Conservation (phyloP, 2,113 vertebrate genomes). For the Perccottus glenii region DNA sequence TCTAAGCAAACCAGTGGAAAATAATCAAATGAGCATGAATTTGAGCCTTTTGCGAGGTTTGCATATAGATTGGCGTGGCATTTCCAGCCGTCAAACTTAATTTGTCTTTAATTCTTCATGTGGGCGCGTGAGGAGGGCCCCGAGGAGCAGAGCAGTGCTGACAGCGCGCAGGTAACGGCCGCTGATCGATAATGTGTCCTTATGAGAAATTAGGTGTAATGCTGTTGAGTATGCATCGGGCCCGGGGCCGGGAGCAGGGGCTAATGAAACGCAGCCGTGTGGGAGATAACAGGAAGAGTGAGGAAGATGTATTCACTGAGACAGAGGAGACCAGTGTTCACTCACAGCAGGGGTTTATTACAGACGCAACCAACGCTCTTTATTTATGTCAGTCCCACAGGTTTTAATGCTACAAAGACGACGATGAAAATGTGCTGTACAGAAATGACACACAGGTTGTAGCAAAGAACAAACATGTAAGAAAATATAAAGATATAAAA, state of each 20-base stretch:
- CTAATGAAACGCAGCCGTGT: slow-evolving; percentile 90
- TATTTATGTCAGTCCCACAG: too few species aligned
- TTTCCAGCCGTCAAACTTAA: slow-evolving; percentile 99
- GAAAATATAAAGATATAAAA: too few species aligned
- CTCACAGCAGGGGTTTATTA: not conserved
- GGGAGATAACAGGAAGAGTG: slow-evolving; percentile 81
- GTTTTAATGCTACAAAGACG: too few species aligned
- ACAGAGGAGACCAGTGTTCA: slow-evolving; percentile 85
- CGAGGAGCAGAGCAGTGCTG: slow-evolving; percentile 75
- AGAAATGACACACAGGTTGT: too few species aligned
- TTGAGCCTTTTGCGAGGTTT: slow-evolving; percentile 72
- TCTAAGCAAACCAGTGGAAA: slow-evolving; percentile 7
- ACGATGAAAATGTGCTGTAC: too few species aligned
- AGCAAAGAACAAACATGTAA: too few species aligned
- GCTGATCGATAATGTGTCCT: slow-evolving; percentile 97
- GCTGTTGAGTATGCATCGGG: slow-evolving; percentile 95
- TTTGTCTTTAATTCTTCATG: slow-evolving; percentile 99
- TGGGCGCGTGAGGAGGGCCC: slow-evolving; percentile 83
- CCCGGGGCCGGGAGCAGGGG: slow-evolving; percentile 90
- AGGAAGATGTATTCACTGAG: slow-evolving; percentile 86
- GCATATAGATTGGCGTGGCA: slow-evolving; percentile 98
- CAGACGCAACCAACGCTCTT: too few species aligned
- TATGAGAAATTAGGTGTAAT: slow-evolving; percentile 97
- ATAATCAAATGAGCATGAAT: slow-evolving; percentile 58
- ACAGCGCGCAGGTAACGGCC: slow-evolving; percentile 90